Conservation (phyloP, 2,113 vertebrate genomes). For the Mesoclemmys tuberculata region DNA sequence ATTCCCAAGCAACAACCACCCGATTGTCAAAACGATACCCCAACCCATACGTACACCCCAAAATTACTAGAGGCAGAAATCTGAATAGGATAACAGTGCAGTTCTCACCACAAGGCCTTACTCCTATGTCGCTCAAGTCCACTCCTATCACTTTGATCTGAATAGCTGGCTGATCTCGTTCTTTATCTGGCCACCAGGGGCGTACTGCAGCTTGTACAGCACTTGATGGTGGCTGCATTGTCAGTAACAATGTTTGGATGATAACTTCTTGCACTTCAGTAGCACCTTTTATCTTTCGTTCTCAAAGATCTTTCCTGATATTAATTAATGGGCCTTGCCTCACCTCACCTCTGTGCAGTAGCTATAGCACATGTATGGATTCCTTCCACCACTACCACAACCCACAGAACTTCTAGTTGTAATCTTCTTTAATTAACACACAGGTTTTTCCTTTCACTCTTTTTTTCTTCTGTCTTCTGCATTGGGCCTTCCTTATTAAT, state of each 20-base stretch:
- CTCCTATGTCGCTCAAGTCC: neutral
- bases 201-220: neutral
- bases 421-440: neutral
- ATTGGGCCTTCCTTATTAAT: neutral
- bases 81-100: neutral
- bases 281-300: slow-evolving; percentile 1
- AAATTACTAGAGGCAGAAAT: neutral
- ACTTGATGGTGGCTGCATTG: fast-evolving
- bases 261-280: neutral
- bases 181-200: fast-evolving
- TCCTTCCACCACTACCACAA: neutral
- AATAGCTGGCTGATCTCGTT: neutral
- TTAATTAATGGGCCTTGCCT: slow-evolving; percentile 39
- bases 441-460: neutral
- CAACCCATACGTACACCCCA: neutral
- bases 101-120: neutral
- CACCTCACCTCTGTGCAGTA: neutral
- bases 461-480: neutral
- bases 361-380: fast-evolving
- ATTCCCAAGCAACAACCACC: slow-evolving; percentile 9
- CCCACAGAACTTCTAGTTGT: neutral
- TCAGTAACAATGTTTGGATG: neutral
- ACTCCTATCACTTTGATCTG: neutral
- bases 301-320: neutral
- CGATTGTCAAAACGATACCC: slow-evolving; percentile 14